These are phyloP conservation scores for Porites lutea DNA, from an alignment of 64 coral and sea anemone genomes.

Conservation along the genomic window DNA sequence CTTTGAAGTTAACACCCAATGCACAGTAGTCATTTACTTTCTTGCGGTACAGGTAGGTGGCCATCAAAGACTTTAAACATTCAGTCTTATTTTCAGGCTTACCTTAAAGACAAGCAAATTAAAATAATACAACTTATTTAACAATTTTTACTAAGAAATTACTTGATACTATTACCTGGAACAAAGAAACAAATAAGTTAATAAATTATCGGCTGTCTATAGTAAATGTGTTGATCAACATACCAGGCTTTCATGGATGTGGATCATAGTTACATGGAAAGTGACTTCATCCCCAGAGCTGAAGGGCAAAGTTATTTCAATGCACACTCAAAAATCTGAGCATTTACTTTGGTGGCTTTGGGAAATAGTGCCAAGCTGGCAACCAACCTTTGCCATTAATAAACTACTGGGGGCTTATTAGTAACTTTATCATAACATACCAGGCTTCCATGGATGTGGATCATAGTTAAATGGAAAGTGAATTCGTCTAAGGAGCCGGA, in stretches of 20 bases:
- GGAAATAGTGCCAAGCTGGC: too few species aligned
- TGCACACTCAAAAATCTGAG: too few species aligned
- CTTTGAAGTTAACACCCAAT: conserved; percentile 23
- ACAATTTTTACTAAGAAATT: not conserved
- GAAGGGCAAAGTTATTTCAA: conserved; percentile 1
- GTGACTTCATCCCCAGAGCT: conserved; percentile 37
- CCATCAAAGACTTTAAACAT: conserved; percentile 81
- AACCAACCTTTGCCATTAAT: too few species aligned
- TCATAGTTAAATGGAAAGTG: conserved; percentile 69
- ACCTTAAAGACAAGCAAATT: not conserved
- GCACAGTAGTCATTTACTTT: conserved; percentile 10
- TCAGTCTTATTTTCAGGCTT: conserved; percentile 66
- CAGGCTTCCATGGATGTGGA: conserved; percentile 74
- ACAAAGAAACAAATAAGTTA: too few species aligned
- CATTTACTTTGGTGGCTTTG: too few species aligned
- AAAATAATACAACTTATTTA: not conserved
- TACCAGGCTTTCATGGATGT: conserved; percentile 73
- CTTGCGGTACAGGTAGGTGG: conserved; percentile 57
- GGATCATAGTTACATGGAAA: conserved; percentile 75
- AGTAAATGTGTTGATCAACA: not conserved
- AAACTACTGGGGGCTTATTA: too few species aligned
- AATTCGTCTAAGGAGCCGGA: conserved; percentile 45
- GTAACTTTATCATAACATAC: conserved; percentile 30
- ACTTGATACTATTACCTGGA: too few species aligned
- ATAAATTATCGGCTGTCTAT: too few species aligned